These are phyloP conservation scores for Pyrocephalus nanus DNA, from an alignment of 2,797 vertebrate species.

Conservation along the genomic window DNA sequence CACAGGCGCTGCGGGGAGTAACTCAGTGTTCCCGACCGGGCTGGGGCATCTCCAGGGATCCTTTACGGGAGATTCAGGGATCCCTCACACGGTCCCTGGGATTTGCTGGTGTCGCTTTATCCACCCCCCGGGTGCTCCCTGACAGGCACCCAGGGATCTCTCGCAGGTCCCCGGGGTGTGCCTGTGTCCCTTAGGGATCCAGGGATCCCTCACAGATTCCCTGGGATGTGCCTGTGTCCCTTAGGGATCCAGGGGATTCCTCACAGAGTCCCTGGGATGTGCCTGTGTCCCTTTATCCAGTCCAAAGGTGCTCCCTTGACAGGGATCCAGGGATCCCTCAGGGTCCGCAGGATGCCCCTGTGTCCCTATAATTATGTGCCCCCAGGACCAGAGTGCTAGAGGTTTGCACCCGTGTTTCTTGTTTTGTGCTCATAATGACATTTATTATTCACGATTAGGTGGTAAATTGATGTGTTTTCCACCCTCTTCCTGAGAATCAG, in stretches of 20 bases:
- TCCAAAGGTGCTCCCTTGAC: background rate
- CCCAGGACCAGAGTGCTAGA: background rate
- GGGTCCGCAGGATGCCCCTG: too few relatives aligned
- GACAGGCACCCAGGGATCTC: background rate
- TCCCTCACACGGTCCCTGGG: background rate
- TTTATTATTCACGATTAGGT: accelerated
- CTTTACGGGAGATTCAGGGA: too few relatives aligned
- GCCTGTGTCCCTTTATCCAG: background rate
- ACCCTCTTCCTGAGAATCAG: accelerated
- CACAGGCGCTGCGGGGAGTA: background rate
- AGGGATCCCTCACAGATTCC: background rate
- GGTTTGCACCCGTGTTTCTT: accelerated
- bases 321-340: background rate
- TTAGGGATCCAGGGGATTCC: background rate
- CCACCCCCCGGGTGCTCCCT: too few relatives aligned
- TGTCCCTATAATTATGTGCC: background rate
- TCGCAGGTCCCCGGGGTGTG: too few relatives aligned
- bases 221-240: background rate
- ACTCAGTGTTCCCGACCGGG: background rate
- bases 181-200: background rate
- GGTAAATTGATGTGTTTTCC: accelerated
- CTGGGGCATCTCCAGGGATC: background rate
- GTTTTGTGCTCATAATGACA: accelerated
- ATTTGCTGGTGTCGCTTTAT: background rate
- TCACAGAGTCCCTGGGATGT: background rate